Conservation (phyloP, 2,797 vertebrate genomes). For the Neoniphon sammara region DNA sequence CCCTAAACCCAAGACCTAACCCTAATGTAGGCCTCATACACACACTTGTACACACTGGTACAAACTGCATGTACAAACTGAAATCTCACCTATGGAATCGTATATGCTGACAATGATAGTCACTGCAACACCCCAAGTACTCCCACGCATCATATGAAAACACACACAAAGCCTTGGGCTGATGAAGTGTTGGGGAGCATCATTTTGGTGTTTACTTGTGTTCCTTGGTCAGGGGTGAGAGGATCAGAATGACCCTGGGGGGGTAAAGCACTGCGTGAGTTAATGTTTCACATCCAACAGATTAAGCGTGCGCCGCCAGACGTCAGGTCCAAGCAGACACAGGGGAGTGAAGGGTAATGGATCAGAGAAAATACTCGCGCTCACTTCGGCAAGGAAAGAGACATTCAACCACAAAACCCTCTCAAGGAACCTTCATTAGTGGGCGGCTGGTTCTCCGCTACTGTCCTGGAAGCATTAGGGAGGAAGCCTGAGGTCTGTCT, state of each 20-base stretch:
- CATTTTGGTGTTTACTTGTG: slow-evolving; percentile 54
- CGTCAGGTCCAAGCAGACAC: slow-evolving; percentile 56
- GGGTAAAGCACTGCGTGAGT: slow-evolving; percentile 28
- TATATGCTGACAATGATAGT: background rate
- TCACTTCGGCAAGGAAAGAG: slow-evolving; percentile 37
- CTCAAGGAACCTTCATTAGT: slow-evolving; percentile 54
- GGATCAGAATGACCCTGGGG: slow-evolving; percentile 18
- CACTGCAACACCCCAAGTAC: background rate
- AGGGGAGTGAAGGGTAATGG: slow-evolving; percentile 68
- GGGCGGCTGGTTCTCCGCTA: slow-evolving; percentile 42
- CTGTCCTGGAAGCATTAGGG: slow-evolving; percentile 1
- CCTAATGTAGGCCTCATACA: background rate
- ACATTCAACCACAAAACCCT: slow-evolving; percentile 39
- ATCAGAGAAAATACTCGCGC: slow-evolving; percentile 67
- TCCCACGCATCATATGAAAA: slow-evolving; percentile 22
- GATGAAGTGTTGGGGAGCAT: slow-evolving; percentile 35
- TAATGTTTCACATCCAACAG: slow-evolving; percentile 70
- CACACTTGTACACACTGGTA: background rate
- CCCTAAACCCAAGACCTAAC: too few relatives aligned
- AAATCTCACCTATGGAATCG: background rate
- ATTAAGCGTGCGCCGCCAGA: slow-evolving; percentile 63
- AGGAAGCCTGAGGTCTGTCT: background rate
- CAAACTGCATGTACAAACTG: background rate
- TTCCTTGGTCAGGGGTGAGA: slow-evolving; percentile 54
- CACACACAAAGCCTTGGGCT: slow-evolving; percentile 12